These are phyloP conservation scores for Scomber scombrus DNA, from an alignment of 2,113 vertebrate genomes.

Conservation along the genomic window DNA sequence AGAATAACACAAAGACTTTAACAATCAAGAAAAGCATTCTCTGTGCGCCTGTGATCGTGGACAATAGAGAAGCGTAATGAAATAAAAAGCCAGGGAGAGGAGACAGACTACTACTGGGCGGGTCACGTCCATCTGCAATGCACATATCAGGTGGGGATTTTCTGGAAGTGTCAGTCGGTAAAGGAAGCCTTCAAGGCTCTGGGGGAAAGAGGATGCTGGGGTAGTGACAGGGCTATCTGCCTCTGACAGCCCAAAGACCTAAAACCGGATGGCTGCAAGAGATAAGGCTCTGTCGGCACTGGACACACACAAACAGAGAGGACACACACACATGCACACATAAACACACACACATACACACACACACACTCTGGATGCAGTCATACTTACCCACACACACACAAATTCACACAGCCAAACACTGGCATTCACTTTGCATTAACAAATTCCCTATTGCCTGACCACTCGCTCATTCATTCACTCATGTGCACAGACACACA, in stretches of 20 bases:
- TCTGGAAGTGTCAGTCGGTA: conserved; percentile 75
- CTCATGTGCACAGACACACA: conserved; percentile 53
- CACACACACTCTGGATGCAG: conserved; percentile 2
- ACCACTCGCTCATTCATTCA: conserved; percentile 73
- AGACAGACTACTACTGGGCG: conserved; percentile 58
- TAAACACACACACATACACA: conserved; percentile 22
- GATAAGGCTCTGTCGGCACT: conserved; percentile 74
- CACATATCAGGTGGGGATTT: conserved; percentile 81
- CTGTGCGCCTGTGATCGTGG: conserved; percentile 43
- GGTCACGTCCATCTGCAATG: conserved; percentile 70
- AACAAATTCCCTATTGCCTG: conserved; percentile 76
- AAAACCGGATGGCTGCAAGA: conserved; percentile 79
- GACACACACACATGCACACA: conserved; percentile 40
- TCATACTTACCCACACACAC: conserved; percentile 6
- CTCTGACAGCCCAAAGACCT: conserved; percentile 81
- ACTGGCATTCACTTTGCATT: conserved; percentile 79
- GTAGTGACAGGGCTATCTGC: conserved; percentile 82
- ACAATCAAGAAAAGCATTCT: conserved; percentile 7
- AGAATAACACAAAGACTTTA: conserved; percentile 20
- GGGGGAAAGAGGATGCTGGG: conserved; percentile 64
- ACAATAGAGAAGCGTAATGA: conserved; percentile 66
- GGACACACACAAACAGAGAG: conserved; percentile 67
- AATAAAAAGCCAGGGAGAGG: conserved; percentile 69
- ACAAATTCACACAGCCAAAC: conserved; percentile 54
- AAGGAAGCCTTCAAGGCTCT: conserved; percentile 78